Conservation (phyloP, 2,797 vertebrate genomes). For the Potorous gilbertii region DNA sequence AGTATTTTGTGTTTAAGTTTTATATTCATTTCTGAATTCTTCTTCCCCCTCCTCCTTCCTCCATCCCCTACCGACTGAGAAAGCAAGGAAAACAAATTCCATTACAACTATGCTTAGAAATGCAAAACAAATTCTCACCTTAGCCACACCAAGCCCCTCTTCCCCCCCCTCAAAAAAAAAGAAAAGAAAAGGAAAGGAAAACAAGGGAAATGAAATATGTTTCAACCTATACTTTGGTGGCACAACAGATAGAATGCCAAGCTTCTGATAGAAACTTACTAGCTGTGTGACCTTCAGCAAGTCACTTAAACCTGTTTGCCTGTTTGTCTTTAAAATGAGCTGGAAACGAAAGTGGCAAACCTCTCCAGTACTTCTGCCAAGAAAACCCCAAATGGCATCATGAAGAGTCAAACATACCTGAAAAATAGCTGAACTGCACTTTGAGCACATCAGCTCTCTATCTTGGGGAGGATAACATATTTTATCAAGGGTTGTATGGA, state of each 20-base stretch:
- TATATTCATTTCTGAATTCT: neutral
- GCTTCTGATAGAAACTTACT: neutral
- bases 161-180: neutral
- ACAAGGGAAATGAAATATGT: neutral
- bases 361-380: neutral
- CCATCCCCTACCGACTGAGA: neutral
- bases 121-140: neutral
- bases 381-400: neutral
- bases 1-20: neutral
- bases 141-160: neutral
- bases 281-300: neutral
- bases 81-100: neutral
- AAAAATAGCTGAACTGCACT: neutral
- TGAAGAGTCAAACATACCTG: neutral
- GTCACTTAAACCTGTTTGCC: neutral
- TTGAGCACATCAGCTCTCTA: neutral
- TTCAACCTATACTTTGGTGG: too few species aligned
- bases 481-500: neutral
- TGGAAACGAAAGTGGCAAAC: neutral
- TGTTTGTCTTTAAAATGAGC: neutral
- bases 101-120: neutral
- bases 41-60: neutral
- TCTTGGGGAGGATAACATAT: neutral
- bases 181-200: neutral
- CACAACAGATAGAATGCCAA: too few species aligned